A percentile compares a stretch with the other conserved stretches of the same genome.
phyloP scores from a whole-genome alignment of 2,797 vertebrate genomes.

The Leuciscus waleckii region DNA sequence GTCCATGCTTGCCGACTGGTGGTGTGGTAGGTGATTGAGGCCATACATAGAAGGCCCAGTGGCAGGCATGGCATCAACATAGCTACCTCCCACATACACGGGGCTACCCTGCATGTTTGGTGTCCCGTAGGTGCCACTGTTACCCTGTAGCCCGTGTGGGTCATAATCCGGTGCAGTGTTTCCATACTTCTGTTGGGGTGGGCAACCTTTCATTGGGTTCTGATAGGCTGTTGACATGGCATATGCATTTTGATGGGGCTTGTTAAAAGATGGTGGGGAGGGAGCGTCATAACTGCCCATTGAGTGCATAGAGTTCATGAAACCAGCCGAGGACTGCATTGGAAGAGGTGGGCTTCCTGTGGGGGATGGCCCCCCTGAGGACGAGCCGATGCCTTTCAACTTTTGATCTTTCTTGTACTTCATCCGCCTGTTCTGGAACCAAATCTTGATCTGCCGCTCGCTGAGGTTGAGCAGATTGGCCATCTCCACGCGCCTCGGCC shows the following conservation, averaged over 20 bases:
- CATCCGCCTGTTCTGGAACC: slow-evolving; percentile 98
- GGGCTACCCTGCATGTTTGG: slow-evolving; percentile 90
- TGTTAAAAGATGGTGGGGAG: slow-evolving; percentile 91
- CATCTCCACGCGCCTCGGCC: slow-evolving; percentile 96
- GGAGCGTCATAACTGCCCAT: slow-evolving; percentile 91
- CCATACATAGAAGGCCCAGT: slow-evolving; percentile 93
- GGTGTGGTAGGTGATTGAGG: slow-evolving; percentile 92
- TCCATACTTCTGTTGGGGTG: slow-evolving; percentile 90
- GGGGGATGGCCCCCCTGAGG: slow-evolving; percentile 92
- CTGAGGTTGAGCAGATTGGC: slow-evolving; percentile 96
- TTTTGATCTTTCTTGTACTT: slow-evolving; percentile 99
- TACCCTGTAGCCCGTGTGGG: slow-evolving; percentile 87
- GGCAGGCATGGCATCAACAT: slow-evolving; percentile 90
- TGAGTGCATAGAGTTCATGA: slow-evolving; percentile 92
- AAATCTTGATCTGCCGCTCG: slow-evolving; percentile 98
- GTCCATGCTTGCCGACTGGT: slow-evolving; percentile 90
- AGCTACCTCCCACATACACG: slow-evolving; percentile 91
- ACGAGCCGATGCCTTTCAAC: slow-evolving; percentile 92
- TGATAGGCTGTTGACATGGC: slow-evolving; percentile 91
- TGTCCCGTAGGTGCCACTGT: slow-evolving; percentile 86
- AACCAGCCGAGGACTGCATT: slow-evolving; percentile 93
- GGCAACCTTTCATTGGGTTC: slow-evolving; percentile 91
- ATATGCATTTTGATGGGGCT: slow-evolving; percentile 94
- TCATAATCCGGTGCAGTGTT: slow-evolving; percentile 89
- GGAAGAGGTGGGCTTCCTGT: slow-evolving; percentile 91